Evolutionary conservation across 2,888 invertebrate genomes (phyloP), one percentile per base, ranked within the genome.

Genomic region (Linnaemya vulpina): DNA sequence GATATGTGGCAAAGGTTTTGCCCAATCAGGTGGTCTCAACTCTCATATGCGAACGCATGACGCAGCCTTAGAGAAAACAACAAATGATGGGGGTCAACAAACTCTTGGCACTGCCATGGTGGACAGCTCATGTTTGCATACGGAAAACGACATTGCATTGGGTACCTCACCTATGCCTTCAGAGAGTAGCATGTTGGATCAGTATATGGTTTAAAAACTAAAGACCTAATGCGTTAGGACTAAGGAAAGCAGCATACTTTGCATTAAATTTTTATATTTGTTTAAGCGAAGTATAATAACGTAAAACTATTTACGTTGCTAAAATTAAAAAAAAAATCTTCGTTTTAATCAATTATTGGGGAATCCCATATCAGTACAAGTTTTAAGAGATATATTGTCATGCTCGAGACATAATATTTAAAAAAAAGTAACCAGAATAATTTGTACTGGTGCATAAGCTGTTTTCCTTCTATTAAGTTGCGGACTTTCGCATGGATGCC

Each of bases 11-110:
- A 92, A 92, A 82, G 86, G 88, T 0, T 91, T 92, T 86, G 89
- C 91, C 0, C 91, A 91, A 79, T 90, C 91, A 1, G 90, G 91
- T 3, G 91, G 91, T 3, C 86, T 91, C 0, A 90, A 91, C 84
- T 89, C 92, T 0, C 91, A 91, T 62, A 90, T 91, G 89, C 89
- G 90, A 25, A 89, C 90, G 11, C 90, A 90, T 68, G 87, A 87
- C 74, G 84, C 87, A 11, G 88, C 87, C 10, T 38, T 77, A 30
- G 80, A 65, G 10, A 80, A 77, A 15, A n/a, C 49, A 53, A 51
- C 68, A 68, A 81, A 40, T 53, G 82, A 76, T 17, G 7, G n/a
- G 1, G 40, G 60, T 22, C 60, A 58, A 17, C 53, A 40, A n/a
- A 17, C 15, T 5, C 7, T 67, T 3, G 30, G 22, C 1, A 51